Percentiles rank a stretch among this genome's conserved stretches.
phyloP scores from a whole-genome alignment of 1,140 invertebrate species.

The Globodera rostochiensis region DNA sequence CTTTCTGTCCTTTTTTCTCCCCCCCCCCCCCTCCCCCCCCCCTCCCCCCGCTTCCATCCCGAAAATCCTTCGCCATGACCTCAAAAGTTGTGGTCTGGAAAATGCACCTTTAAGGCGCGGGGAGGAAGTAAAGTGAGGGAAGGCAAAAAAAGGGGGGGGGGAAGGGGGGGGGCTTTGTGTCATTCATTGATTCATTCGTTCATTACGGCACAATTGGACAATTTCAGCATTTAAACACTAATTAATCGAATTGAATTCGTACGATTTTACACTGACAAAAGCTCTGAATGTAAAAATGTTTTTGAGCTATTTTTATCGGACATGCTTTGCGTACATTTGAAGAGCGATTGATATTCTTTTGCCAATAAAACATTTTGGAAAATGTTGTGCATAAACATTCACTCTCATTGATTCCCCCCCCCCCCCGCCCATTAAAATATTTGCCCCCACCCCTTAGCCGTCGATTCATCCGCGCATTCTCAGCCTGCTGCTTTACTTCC shows the following conservation, averaged over 20 bases:
- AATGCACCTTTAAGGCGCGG: background rate
- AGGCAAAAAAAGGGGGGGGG: background rate
- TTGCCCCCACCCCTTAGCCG: background rate
- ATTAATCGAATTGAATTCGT: too few species aligned
- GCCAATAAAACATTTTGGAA: background rate
- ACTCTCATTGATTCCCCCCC: background rate
- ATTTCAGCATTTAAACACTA: background rate
- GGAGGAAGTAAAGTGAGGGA: background rate
- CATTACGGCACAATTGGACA: background rate
- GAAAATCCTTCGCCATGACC: slow-evolving; percentile 13
- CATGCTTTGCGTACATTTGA: background rate
- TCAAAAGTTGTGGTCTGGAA: slow-evolving; percentile 8
- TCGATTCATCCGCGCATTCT: background rate
- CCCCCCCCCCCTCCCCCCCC: background rate
- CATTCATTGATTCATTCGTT: background rate
- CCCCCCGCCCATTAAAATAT: background rate
- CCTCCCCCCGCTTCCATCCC: background rate
- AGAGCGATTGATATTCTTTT: background rate
- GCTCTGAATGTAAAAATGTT: background rate
- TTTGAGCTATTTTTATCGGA: background rate
- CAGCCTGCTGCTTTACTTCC: background rate
- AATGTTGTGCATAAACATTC: background rate
- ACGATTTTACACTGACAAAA: background rate
- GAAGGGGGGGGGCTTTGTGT: too few species aligned
- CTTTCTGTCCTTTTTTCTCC: background rate